Conservation (phyloP, 2,797 vertebrate genomes). For the Cyclopterus lumpus region DNA sequence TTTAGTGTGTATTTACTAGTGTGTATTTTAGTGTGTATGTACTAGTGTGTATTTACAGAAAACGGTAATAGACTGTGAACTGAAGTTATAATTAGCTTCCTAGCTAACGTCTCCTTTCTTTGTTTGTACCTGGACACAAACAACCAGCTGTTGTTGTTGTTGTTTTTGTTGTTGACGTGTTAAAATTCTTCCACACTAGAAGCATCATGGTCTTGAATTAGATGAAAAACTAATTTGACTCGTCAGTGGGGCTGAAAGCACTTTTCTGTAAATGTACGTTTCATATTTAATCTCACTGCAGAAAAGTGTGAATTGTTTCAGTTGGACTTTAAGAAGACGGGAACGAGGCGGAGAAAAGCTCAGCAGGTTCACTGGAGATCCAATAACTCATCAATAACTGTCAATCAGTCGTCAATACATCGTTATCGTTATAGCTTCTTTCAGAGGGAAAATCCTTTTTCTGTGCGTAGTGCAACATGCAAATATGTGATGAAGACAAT, state of each 20-base stretch:
- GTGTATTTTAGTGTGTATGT: neutral
- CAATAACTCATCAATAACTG: neutral
- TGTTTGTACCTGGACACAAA: neutral
- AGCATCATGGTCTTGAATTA: too few relatives aligned
- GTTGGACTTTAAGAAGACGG: slow-evolving; percentile 31
- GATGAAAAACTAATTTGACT: too few relatives aligned
- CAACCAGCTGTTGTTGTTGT: neutral
- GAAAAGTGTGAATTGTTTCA: slow-evolving; percentile 6
- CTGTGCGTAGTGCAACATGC: slow-evolving; percentile 60
- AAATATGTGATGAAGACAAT: slow-evolving; percentile 22
- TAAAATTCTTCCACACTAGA: neutral
- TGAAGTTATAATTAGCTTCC: neutral
- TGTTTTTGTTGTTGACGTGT: neutral
- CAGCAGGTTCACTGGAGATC: neutral
- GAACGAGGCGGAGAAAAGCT: neutral
- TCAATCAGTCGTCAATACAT: slow-evolving; percentile 1
- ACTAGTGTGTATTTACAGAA: neutral
- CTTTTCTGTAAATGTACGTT: too few relatives aligned
- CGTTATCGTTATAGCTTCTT: neutral
- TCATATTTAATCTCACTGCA: neutral
- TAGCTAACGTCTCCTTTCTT: neutral
- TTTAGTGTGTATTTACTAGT: too few relatives aligned
- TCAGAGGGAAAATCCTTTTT: slow-evolving; percentile 8
- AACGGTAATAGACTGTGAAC: neutral
- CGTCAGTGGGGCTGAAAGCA: neutral